Evolutionary conservation across 1,140 invertebrate genomes (phyloP).

Genomic region (Danaus plexippus): DNA sequence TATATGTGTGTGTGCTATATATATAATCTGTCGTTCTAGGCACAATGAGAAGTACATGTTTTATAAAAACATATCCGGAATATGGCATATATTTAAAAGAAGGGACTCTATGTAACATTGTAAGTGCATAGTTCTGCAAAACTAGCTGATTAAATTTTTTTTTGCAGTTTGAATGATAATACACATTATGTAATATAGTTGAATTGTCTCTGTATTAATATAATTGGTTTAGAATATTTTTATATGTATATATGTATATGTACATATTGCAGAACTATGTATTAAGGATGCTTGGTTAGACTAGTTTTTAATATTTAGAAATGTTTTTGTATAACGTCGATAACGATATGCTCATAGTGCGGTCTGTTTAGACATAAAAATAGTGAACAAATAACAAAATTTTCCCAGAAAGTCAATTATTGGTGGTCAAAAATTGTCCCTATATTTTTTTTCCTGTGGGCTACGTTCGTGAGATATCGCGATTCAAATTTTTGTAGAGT

Average conservation of each 20-base stretch:
- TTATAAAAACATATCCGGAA: constrained; percentile 63
- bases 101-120: constrained; percentile 40
- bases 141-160: constrained; percentile 16
- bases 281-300: too few relatives aligned
- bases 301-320: too few relatives aligned
- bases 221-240: background rate
- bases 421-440: too few relatives aligned
- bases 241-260: constrained; percentile 7
- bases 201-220: background rate
- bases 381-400: too few relatives aligned
- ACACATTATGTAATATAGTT: constrained; percentile 8
- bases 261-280: constrained; percentile 41
- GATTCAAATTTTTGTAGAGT: too few relatives aligned
- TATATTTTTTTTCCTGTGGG: too few relatives aligned
- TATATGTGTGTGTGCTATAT: too few relatives aligned
- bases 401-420: too few relatives aligned
- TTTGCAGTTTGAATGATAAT: constrained; percentile 12
- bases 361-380: too few relatives aligned
- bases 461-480: too few relatives aligned
- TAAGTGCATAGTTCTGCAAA: constrained; percentile 70
- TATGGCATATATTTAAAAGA: constrained; percentile 64
- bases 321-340: too few relatives aligned
- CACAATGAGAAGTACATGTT: constrained; percentile 46
- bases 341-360: too few relatives aligned
- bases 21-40: constrained; percentile 43